Base-by-base conservation (phyloP, 2,113 vertebrate genomes). In the Crotalus viridis region DNA sequence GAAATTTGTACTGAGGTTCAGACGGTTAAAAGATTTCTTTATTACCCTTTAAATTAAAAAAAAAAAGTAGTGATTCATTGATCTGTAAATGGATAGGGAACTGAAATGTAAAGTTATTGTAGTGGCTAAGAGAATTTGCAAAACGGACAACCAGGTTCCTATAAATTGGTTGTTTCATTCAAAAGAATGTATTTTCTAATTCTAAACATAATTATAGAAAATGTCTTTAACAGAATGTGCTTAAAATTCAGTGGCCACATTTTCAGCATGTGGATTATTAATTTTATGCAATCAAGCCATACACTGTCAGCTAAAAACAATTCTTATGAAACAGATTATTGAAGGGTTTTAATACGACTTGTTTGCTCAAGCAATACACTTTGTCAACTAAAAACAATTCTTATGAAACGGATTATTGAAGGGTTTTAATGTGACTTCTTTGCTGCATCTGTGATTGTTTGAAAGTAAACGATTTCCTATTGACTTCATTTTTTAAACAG, bases 1-100 rank as follows among this genome's bases (percentile, higher is more conserved):
- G 93, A 89, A 86, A 64, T 89, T 89, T 90, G 74, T 39, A 17
- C 48, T 61, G 61, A 39, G 51, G 19, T 94, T 74, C 39, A 87
- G 52, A 55, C 39, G 15, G 1, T 26, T 0, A 86, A 90, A 52
- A 39, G 9, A 33, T 1, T 0, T 33, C 43, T 9, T 89, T 90
- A 90, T n/a, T 91, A 54, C 87, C 81, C 52, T 3, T 87, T 10
- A 28, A 46, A 12, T 91, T 48, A 28, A 64, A 87, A 89, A 92
- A 92, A 92, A 33, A 89, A 64, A 39, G 17, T 43, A 61, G 69
- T 87, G 55, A 90, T 90, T 87, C 89, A 12, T 90, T 46, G 1
- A 3, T 93, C 19, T 64, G 69, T 57, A 46, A 88, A 87, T 52
- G 57, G 21, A 51, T 33, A 9, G 22, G 19, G 43, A 88, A 52